Evolutionary conservation across 2,113 vertebrate species (phyloP).

Genomic region (Dromiciops gliroides): DNA sequence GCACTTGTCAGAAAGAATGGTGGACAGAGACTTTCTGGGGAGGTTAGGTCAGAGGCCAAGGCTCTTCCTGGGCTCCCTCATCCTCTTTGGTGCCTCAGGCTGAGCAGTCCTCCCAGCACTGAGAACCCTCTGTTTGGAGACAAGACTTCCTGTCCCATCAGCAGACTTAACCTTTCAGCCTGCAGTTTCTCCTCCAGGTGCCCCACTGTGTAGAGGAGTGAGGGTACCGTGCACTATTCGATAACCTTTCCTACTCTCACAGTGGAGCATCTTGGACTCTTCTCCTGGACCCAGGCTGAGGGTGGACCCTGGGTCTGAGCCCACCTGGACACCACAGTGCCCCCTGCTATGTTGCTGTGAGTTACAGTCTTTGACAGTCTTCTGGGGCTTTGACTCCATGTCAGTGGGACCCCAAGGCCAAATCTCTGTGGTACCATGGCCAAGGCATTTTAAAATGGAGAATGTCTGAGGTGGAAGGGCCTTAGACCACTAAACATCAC

Average conservation of each 20-base stretch:
- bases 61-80: no score
- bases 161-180: neutral
- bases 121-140: neutral
- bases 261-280: neutral
- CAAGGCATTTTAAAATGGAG: no score
- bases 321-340: neutral
- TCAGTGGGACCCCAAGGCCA: no score
- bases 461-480: no score
- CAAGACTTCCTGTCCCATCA: neutral
- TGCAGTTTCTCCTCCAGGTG: neutral
- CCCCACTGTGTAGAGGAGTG: neutral
- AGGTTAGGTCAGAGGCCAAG: neutral
- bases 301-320: neutral
- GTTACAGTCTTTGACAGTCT: neutral
- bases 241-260: neutral
- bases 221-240: neutral
- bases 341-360: neutral
- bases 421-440: no score
- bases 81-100: neutral
- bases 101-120: neutral
- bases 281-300: neutral
- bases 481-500: no score
- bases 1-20: no score
- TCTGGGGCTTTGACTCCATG: no score
- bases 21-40: neutral